Base-by-base conservation (phyloP, 2,888 invertebrate species). In the Magallana nippona region DNA sequence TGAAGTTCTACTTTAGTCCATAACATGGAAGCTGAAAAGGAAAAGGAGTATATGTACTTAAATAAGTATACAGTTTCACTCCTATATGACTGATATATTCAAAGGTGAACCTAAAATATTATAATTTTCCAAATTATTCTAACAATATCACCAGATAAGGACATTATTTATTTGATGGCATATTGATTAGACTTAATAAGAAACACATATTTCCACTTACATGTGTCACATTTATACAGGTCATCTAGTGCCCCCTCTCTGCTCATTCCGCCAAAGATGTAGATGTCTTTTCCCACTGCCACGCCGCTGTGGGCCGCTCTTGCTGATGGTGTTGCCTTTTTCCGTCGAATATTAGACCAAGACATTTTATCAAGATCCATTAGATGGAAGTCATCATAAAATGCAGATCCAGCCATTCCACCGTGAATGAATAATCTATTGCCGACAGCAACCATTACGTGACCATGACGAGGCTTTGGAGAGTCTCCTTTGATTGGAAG, bases 391-490 rank as follows among this genome's bases (percentile, higher is more conserved):
- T 94, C 94, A 86, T 93, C 92, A 84, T 93, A 94, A 86, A 94
- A 93, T 10, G 91, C 91, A 27, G 90, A 87, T 5, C 93, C 93
- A 2, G 93, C 90, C 93, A 94, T 93, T 19, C 94, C 94, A 17
- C 94, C 94, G 86, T 94, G 94, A 55, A 94, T 84, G 83, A 90
- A 93, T 27, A 94, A 86, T 82, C 90, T 91, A 85, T 90, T 90
- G 22, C 91, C 91, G 55, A 90, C 83, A 11, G 91, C 89, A 82
- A 92, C 90, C 91, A 94, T 92, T 27, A 92, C 87, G 89, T 94
- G 94, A 79, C 94, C 94, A 87, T 94, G 94, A 11, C 94, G 88
- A 1, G 93, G 92, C 83, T 93, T 93, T 8, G 94, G 94, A 0
- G 93, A 88, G 79, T 92, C 91, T 2, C 94, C 94, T 62, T 88